Base-by-base conservation (phyloP, 2,888 invertebrate species). In the Tachystola acroxantha region DNA sequence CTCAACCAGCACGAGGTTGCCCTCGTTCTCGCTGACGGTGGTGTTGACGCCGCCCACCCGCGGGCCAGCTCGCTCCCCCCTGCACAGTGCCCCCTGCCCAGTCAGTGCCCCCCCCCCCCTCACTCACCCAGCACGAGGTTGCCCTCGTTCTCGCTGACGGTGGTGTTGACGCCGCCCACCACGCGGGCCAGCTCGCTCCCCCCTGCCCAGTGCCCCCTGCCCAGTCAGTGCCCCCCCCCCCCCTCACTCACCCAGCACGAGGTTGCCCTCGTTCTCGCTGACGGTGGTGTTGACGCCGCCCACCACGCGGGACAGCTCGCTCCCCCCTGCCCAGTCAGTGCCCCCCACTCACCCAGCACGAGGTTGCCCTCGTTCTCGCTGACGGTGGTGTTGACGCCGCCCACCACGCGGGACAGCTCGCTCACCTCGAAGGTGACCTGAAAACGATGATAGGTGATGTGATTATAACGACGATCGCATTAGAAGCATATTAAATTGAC, bases 351-450 rank as follows among this genome's bases (percentile, higher is more conserved):
- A 85, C 88, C 92, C 7, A 94, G 74, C 12, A 93, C 90, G 19
- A 97, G 69, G 12, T 95, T 94, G 1, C 96, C 97, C 67, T 98
- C 97, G 68, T 97, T 97, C 65, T 96, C 95, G 13, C 96, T 96
- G 42, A 97, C 92, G 48, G 94, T 91, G 0, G 97, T 96, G 60
- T 93, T 95, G 24, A 97, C 89, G 0, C 94, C 94, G 10, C 97
- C 98, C 36, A 93, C 91, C 12, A 97, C 68, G n/a, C 95, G 86
- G 10, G 93, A 92, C 49, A 93, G 69, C 77, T 99, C 98, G 36
- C 90, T 89, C 26, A 97, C 97, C 49, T 92, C 91, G 64, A 97
- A 97, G 11, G 95, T 95, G 24, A 97, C 92, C 90, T 95, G 37
- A 9, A 12, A 11, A 10, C 1, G 7, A 9, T 9, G 7, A 24